Evolutionary conservation across 1,140 invertebrate species (phyloP), one percentile per base, ranked within the genome.

Genomic region (Drosophila funebris): DNA sequence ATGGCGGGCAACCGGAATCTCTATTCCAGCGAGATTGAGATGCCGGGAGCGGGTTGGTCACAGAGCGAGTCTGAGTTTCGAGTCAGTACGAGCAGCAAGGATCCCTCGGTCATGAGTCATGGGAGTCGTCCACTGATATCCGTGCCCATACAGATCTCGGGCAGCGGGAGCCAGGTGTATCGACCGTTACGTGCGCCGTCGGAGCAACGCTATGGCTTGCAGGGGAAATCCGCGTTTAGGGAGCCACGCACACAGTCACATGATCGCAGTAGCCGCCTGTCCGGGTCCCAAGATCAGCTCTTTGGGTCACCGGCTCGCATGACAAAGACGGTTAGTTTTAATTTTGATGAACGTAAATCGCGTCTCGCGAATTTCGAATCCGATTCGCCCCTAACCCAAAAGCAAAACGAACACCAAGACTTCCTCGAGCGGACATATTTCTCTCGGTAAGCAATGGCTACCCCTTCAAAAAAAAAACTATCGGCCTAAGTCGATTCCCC

Each of bases 251-350:
- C 90, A 7, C 81, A 90, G 70, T 90, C 83, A 0, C 89, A 88
- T n/a, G 87, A 91, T 67, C 77, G 78, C n/a, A 70, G 78, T 48
- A 33, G 76, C 37, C 73, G 67, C 14, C 48, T 90, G 41, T 68
- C 75, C 22, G 76, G 78, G 22, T 90, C 78, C 31, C 78, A 87
- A 63, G 88, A 91, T 37, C 74, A 90, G 72, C 64, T 90, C n/a
- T 90, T 68, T 58, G 76, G 69, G 52, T 37, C 58, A 18, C 20
- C 73, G 58, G 71, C 73, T 13, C 90, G 88, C 56, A 91, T 92
- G 80, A 87, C 85, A 71, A 92, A 92, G 80, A 92, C 91, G 66
- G 91, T 92, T 89, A 92, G 91, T 90, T 92, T 92, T 62, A 89
- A 92, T 87, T 92, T 91, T 76, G 90, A 80, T 52, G 84, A 91